Evolutionary conservation across 2,797 vertebrate genomes (phyloP).

Genomic region (Brachyrhaphis roseni): DNA sequence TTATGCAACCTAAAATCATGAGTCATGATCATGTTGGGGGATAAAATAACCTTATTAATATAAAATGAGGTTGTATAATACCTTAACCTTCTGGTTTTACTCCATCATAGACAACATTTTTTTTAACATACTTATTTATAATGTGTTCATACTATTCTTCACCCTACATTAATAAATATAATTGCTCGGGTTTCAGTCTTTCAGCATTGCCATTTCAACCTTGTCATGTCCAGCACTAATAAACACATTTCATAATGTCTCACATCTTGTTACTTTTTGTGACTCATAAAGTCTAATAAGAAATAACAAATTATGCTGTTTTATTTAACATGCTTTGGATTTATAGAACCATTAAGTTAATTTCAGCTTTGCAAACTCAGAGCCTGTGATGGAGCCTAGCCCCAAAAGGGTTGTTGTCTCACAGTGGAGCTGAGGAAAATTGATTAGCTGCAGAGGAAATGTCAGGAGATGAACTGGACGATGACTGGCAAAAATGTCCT

Average conservation of each 20-base stretch:
- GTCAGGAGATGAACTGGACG: slow-evolving; percentile 47
- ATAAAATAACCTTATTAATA: background rate
- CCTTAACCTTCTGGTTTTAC: background rate
- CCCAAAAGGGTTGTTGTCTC: slow-evolving; percentile 22
- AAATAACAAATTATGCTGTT: background rate
- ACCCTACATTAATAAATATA: background rate
- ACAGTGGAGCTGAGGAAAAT: slow-evolving; percentile 28
- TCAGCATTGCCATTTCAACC: background rate
- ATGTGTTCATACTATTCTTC: background rate
- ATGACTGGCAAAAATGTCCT: slow-evolving; percentile 56
- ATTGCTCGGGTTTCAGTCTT: background rate
- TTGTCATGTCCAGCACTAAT: background rate
- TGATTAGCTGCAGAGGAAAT: slow-evolving; percentile 49
- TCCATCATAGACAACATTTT: background rate
- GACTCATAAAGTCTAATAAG: background rate
- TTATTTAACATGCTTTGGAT: background rate
- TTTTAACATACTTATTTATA: background rate
- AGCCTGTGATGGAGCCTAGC: slow-evolving; percentile 22
- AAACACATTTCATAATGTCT: background rate
- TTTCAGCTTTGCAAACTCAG: slow-evolving; percentile 31
- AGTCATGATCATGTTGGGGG: background rate
- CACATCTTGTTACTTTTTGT: background rate
- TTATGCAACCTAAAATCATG: background rate
- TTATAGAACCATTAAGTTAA: slow-evolving; percentile 12
- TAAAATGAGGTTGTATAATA: background rate